phyloP scores from a whole-genome alignment of 1,140 invertebrate species.

The Eueides isabella region DNA sequence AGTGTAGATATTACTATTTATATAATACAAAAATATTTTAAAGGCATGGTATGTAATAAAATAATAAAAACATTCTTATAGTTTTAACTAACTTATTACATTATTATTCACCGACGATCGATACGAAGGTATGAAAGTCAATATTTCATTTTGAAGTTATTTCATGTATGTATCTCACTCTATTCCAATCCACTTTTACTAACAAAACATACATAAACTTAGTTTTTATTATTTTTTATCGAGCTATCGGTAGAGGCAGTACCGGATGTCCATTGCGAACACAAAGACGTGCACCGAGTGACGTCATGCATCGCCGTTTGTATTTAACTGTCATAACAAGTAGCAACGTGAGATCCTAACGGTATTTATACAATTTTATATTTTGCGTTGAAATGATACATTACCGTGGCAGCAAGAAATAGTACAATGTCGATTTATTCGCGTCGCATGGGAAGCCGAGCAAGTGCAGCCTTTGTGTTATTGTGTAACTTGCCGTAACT shows the following conservation, averaged over 20 bases:
- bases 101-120: too few species aligned
- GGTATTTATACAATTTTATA: conserved; percentile 35
- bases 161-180: too few species aligned
- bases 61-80: too few species aligned
- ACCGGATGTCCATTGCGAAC: conserved; percentile 32
- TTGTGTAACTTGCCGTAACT: conserved; percentile 62
- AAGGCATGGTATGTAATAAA: too few species aligned
- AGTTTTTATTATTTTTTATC: conserved; percentile 3
- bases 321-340: conserved; percentile 37
- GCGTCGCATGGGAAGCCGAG: conserved; percentile 63
- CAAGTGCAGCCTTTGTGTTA: conserved; percentile 67
- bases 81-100: too few species aligned
- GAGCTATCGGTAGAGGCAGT: background rate
- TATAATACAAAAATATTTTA: too few species aligned
- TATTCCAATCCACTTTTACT: too few species aligned
- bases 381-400: conserved; percentile 36
- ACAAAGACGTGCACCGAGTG: conserved; percentile 26
- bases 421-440: conserved; percentile 62
- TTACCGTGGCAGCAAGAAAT: conserved; percentile 55
- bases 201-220: too few species aligned
- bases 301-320: conserved; percentile 37
- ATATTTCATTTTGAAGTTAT: too few species aligned
- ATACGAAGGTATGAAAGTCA: too few species aligned
- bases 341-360: conserved; percentile 34
- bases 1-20: too few species aligned